Evolutionary conservation across 2,888 invertebrate genomes (phyloP).

Genomic region (Pandemis heparana): DNA sequence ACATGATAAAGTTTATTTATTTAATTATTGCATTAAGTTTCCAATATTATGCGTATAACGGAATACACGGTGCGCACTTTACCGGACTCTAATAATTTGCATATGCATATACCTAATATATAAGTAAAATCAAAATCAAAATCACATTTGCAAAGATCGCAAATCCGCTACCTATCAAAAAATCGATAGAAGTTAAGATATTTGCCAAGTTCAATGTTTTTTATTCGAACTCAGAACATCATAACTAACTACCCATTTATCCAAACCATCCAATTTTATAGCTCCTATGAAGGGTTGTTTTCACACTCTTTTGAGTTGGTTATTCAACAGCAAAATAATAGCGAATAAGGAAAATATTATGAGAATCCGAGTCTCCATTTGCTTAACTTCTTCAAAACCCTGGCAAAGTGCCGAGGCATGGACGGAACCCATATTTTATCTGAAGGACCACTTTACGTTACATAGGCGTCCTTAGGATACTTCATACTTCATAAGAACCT

Average conservation of each 20-base stretch:
- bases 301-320: conserved; percentile 22
- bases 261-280: not conserved
- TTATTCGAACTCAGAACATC: not conserved
- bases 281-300: conserved; percentile 21
- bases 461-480: conserved; percentile 1
- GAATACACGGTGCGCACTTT: too few species aligned
- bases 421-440: conserved; percentile 22
- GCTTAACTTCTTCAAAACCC: not conserved
- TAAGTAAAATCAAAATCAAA: too few species aligned
- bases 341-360: conserved; percentile 33
- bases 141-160: too few species aligned
- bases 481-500: not conserved
- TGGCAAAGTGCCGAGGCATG: conserved; percentile 33
- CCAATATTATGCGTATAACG: too few species aligned
- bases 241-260: not conserved
- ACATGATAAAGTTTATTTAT: too few species aligned
- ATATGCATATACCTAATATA: too few species aligned
- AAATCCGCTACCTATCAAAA: too few species aligned
- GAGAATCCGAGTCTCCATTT: conserved; percentile 15
- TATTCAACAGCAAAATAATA: conserved; percentile 31
- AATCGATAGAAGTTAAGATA: too few species aligned
- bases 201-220: not conserved
- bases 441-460: conserved; percentile 28
- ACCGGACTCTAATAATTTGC: too few species aligned
- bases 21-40: too few species aligned